Evolutionary conservation across 1,140 invertebrate species (phyloP), one percentile per base, ranked within the genome.

Genomic region (Drosophila eugracilis): DNA sequence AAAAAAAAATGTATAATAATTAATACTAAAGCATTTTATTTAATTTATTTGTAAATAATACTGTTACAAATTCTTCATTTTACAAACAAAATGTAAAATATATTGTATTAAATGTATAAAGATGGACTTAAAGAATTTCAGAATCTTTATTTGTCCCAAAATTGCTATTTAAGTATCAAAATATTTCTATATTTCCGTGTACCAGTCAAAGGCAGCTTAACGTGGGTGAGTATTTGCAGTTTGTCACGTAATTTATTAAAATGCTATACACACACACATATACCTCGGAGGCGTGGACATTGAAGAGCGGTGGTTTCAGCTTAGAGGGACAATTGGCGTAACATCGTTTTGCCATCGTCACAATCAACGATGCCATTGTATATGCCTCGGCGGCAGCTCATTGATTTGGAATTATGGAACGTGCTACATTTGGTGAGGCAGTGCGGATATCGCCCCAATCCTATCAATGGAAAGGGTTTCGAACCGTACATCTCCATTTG

Each of bases 181-280:
- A 12, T 5, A 7, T 4, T 32, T 17, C 21, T 26, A 3, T 32
- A 12, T 17, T 63, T 22, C 36, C 19, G 48, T 44, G 28, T 5
- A 26, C 2, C 26, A 44, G 45, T 60, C 48, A 34, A 12, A 52
- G 30, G 26, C 47, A 37, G 50, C 26, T 17, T 30, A 19, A 21
- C 24, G 26, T 45, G 44, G 44, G 47, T 53, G 52, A 70, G 63
- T 57, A 67, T 34, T 34, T 88, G 83, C 83, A 88, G 83, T 83
- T 88, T 88, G 83, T 88, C 83, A 88, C 83, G 83, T 88, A 88
- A 88, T 88, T 88, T 88, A 88, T 88, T 88, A 88, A 88, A 88
- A 88, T 83, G 78, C 83, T 54, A 65, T 55, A 88, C 83, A 71
- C 50, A n/a, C n/a, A 58, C 19, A 59, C 30, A 63, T 26, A 66